These are phyloP conservation scores for Rhimphoctona megacephalus DNA, from an alignment of 2,888 invertebrate genomes.

Conservation along the genomic window DNA sequence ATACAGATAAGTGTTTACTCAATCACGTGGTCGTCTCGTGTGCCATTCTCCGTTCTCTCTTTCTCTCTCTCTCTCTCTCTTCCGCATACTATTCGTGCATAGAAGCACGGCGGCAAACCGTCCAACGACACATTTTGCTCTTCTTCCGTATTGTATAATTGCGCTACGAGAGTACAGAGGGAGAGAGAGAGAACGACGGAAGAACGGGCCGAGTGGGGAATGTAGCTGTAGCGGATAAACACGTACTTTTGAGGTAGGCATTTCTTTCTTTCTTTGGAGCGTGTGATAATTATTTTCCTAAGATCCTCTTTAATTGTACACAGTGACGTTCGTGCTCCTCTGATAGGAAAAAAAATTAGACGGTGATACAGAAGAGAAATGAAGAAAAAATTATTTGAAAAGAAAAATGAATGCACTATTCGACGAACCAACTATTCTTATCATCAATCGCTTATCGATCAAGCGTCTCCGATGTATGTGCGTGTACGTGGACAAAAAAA, in stretches of 20 bases:
- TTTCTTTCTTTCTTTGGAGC: slow-evolving; percentile 9
- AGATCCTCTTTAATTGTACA: not conserved
- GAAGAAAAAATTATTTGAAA: not conserved
- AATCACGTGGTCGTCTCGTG: slow-evolving; percentile 56
- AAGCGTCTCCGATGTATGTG: not conserved
- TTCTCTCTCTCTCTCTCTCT: not conserved
- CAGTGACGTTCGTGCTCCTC: not conserved
- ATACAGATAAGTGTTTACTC: not conserved
- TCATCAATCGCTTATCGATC: not conserved
- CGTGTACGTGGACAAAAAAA: not conserved
- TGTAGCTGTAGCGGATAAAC: not conserved
- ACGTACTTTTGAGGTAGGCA: slow-evolving; percentile 65
- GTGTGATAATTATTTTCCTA: not conserved
- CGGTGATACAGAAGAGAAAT: not conserved
- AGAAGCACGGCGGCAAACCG: not conserved
- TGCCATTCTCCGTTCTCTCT: not conserved
- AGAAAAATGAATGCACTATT: not conserved
- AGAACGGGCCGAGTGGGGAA: not conserved
- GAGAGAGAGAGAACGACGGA: not conserved
- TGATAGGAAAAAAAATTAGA: not conserved
- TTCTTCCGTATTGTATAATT: not conserved
- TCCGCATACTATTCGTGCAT: not conserved
- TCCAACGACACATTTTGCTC: not conserved
- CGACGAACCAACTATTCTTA: not conserved
- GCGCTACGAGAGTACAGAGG: not conserved